Evolutionary conservation across 1,140 invertebrate genomes (phyloP).

Genomic region (Drosophila gunungcola): DNA sequence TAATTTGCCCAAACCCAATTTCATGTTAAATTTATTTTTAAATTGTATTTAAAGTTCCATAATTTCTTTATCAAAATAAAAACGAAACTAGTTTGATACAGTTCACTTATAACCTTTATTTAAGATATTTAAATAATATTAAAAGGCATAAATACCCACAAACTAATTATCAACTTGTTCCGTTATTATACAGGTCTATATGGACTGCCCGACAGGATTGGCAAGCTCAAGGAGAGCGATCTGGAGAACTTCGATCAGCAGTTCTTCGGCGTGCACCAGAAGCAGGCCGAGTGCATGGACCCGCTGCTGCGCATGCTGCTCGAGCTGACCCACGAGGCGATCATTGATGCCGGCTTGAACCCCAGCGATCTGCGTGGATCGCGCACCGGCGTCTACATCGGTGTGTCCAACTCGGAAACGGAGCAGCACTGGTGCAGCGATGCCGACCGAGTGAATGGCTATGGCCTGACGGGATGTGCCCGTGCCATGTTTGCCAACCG

Average conservation of each 20-base stretch:
- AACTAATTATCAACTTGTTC: not conserved
- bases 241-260: constrained; percentile 94
- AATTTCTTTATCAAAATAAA: no score
- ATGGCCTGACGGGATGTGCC: constrained; percentile 96
- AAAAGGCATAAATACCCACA: no score
- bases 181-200: constrained; percentile 85
- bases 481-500: constrained; percentile 98
- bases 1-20: not conserved
- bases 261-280: constrained; percentile 97
- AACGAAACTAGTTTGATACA: no score
- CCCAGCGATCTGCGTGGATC: constrained; percentile 92
- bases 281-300: constrained; percentile 98
- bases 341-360: constrained; percentile 96
- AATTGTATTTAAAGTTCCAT: no score
- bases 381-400: constrained; percentile 96
- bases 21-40: no score
- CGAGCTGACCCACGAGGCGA: constrained; percentile 97
- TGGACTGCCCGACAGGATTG: constrained; percentile 93
- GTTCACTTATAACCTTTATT: no score
- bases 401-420: constrained; percentile 93
- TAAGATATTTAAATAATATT: no score
- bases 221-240: constrained; percentile 96
- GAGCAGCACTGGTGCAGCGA: constrained; percentile 92
- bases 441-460: constrained; percentile 93
- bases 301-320: constrained; percentile 96